Conservation (phyloP, 2,113 vertebrate genomes). For the Sapajus apella region DNA sequence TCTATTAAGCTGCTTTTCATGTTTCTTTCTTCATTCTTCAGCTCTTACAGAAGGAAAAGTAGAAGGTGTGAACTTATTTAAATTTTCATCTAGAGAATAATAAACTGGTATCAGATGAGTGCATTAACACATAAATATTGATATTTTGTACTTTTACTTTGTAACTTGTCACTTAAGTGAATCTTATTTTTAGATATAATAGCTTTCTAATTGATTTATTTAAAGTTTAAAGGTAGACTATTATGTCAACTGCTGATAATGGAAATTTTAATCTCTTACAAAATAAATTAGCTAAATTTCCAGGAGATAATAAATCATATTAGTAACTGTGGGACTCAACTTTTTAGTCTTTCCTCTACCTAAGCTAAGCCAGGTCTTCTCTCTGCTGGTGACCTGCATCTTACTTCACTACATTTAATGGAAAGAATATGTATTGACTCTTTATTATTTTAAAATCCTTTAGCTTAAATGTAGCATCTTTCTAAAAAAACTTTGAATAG, state of each 20-base stretch:
- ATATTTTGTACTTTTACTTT: constrained; percentile 55
- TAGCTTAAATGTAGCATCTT: neutral
- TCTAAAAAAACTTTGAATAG: neutral
- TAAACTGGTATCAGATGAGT: constrained; percentile 10
- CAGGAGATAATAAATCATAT: constrained; percentile 18
- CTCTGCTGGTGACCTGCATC: neutral
- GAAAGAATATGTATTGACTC: neutral
- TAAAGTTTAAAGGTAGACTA: constrained; percentile 16
- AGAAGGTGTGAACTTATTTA: neutral
- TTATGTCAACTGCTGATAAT: constrained; percentile 44
- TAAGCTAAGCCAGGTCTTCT: neutral
- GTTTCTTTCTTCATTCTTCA: no score
- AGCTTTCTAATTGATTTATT: constrained; percentile 50
- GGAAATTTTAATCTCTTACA: constrained; percentile 33
- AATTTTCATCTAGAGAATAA: neutral
- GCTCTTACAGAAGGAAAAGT: neutral
- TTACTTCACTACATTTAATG: neutral
- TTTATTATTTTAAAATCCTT: neutral
- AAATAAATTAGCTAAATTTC: neutral
- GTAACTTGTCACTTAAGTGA: neutral
- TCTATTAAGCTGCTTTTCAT: no score
- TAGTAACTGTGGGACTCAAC: neutral
- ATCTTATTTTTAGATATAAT: constrained; percentile 51
- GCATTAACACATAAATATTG: constrained; percentile 48
- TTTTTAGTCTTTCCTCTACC: neutral